Base-by-base conservation (phyloP, 2,888 invertebrate species). In the Macaria liturata region DNA sequence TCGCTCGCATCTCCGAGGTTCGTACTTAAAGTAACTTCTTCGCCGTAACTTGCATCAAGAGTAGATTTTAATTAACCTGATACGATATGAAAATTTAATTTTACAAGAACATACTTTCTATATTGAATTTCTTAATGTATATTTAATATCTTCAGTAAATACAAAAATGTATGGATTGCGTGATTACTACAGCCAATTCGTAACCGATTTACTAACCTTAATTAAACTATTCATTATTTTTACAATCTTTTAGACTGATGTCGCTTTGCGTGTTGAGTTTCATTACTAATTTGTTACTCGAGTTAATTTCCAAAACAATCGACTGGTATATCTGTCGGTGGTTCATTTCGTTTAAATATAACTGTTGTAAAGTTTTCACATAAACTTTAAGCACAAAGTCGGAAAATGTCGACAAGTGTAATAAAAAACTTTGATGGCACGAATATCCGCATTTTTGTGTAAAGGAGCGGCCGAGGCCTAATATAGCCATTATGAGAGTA, bases 361-460 rank as follows among this genome's bases (percentile, higher is more conserved):
- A 44, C 47, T 31, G 44, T 42, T 61, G 46, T 66, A 63, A 67
- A 63, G 45, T 65, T 60, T 54, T 20, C 20, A 20, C 20, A 56
- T 53, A 52, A 66, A 64, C 61, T 70, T 59, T 69, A 67, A 66
- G 65, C 62, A 42, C 59, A 54, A 61, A 67, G 65, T 64, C 73
- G 64, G 57, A 51, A 50, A 58, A 59, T 49, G 57, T 52, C 49
- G 54, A 69, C 57, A 54, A 65, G 57, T 66, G 52, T 47, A 68
- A 75, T 75, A 76, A 76, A 66, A 75, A 76, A 76, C 65, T 73
- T 77, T 65, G 57, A 62, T 60, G 57, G 58, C 67, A 67, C 68
- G 67, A 66, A 52, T 42, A 62, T 61, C 47, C 54, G 54, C 47
- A 61, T 60, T 54, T 20, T 20, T 20, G 20, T 20, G 20, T 20